phyloP scores from a whole-genome alignment of 2,113 vertebrate species.

The Ctenomys sociabilis region DNA sequence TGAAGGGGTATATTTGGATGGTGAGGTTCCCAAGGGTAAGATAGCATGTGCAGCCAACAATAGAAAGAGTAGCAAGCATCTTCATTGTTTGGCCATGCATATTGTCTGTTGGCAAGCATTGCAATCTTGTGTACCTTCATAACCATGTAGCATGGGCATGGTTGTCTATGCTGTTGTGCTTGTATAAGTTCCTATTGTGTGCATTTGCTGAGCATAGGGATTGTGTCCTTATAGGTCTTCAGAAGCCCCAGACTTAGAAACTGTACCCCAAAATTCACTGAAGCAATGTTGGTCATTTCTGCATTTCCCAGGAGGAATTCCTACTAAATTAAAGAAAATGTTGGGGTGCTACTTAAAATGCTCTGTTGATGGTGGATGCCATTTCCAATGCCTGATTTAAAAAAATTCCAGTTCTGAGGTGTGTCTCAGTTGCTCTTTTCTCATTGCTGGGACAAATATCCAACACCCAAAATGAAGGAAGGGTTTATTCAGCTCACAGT shows the following conservation, averaged over 20 bases:
- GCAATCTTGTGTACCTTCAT: neutral
- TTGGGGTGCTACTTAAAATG: neutral
- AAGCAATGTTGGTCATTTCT: no score
- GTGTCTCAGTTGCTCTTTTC: no score
- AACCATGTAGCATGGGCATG: neutral
- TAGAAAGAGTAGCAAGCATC: neutral
- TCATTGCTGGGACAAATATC: no score
- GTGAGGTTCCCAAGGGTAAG: neutral
- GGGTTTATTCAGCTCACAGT: no score
- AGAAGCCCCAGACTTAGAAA: neutral
- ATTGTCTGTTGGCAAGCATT: neutral
- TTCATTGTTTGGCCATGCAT: neutral
- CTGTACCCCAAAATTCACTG: neutral
- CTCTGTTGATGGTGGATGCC: neutral
- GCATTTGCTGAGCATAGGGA: neutral
- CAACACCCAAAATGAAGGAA: no score
- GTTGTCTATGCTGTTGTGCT: neutral
- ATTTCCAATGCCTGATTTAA: neutral
- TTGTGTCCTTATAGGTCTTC: neutral
- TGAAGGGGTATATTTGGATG: neutral
- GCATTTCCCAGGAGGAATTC: neutral
- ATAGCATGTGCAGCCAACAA: neutral
- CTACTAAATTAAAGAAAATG: neutral
- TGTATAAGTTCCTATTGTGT: neutral
- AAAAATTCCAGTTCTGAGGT: neutral